These are phyloP conservation scores for Lepidurus apus DNA, from an alignment of 1,140 invertebrate species.

Conservation along the genomic window DNA sequence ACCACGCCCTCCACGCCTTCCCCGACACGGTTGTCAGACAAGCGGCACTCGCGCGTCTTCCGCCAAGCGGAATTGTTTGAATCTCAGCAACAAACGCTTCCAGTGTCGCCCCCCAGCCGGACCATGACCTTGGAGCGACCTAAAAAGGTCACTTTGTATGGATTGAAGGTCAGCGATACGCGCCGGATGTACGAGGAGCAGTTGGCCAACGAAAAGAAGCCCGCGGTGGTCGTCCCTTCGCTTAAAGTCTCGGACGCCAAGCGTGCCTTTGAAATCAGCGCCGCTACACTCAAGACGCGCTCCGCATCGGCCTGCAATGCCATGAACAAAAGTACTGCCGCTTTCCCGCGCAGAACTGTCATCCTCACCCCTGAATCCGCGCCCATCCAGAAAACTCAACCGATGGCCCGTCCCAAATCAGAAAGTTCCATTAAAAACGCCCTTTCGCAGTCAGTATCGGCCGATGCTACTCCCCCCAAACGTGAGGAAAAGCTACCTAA, in stretches of 20 bases:
- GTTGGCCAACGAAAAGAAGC: slow-evolving; percentile 36
- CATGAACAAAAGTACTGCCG: not conserved
- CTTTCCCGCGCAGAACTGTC: slow-evolving; percentile 31
- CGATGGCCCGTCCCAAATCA: not conserved
- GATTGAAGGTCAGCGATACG: slow-evolving; percentile 34
- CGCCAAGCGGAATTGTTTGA: slow-evolving; percentile 35
- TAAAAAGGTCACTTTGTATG: slow-evolving; percentile 35
- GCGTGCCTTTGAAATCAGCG: slow-evolving; percentile 39
- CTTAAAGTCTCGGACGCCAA: slow-evolving; percentile 43
- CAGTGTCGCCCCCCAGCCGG: slow-evolving; percentile 65
- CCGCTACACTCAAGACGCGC: slow-evolving; percentile 32
- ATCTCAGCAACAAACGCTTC: slow-evolving; percentile 57
- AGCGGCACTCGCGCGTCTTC: slow-evolving; percentile 30
- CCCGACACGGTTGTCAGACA: slow-evolving; percentile 25
- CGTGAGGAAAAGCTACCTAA: not conserved
- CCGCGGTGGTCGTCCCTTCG: slow-evolving; percentile 38
- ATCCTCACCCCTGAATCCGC: slow-evolving; percentile 32
- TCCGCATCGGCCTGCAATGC: not conserved
- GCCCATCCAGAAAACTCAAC: slow-evolving; percentile 2
- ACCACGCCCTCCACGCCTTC: slow-evolving; percentile 28
- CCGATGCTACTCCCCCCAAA: not conserved
- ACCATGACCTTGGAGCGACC: slow-evolving; percentile 41
- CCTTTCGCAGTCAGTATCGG: not conserved
- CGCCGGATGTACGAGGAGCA: slow-evolving; percentile 32
- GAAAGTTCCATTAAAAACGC: not conserved